Evolutionary conservation across 1,140 invertebrate species (phyloP), one percentile per base, ranked within the genome.

Genomic region (Choristoneura fumiferana): DNA sequence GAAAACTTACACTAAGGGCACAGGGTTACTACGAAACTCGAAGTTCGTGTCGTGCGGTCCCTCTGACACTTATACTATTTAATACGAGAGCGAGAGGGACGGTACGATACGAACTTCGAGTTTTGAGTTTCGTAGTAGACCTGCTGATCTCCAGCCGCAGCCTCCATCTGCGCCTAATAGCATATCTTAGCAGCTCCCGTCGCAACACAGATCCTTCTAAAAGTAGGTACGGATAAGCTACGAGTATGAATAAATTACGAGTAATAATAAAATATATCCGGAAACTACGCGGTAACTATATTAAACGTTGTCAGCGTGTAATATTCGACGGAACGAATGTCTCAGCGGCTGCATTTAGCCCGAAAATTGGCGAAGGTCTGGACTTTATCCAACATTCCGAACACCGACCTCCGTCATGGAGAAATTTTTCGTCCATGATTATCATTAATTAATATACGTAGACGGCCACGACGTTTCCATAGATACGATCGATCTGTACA

Each of bases 371-470:
- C 49, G 69, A 67, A 69, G 69, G 64, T 69, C 71, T 77, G 74
- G 74, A 74, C 62, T 65, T 52, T 62, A 60, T 77, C 74, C 74
- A 77, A 77, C 60, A 71, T 72, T 72, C 64, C 63, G 65, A 54
- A 34, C 9, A 17, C n/a, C 36, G 36, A 54, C 43, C 43, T 49
- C 43, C 14, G 43, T 33, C 43, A 49, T 49, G 43, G 43, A 49
- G 43, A 49, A 49, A 49, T 49, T n/a, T 29, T 29, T 49, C 43
- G 12, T 49, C 18, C 43, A 49, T n/a, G 18, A 33, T 49, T 33
- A 18, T 45, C 18, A 49, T 49, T 29, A 13, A 29, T 49, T 49
- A 33, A 49, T 49, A n/a, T 49, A 29, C 22, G 14, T 13, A 12
- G 2, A 2, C 22, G 22, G 6, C 22, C 6, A 29, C 22, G 2